These are phyloP conservation scores for Odontomyia ornata DNA, from an alignment of 2,888 invertebrate genomes.

Conservation along the genomic window DNA sequence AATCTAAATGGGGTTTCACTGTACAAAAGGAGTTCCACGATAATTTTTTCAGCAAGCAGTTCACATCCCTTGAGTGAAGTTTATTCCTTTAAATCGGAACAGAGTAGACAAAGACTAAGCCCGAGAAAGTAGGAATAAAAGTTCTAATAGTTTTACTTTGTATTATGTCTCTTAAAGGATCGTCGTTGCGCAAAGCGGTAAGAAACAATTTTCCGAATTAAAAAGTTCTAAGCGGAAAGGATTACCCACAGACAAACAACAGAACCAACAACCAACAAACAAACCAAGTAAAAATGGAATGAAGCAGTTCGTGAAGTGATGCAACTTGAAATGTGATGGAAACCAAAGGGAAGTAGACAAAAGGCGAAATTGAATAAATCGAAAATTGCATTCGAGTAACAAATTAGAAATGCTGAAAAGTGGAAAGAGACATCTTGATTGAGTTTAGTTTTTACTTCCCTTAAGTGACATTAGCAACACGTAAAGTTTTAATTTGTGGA, in stretches of 20 bases:
- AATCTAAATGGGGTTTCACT: background rate
- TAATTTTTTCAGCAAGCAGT: background rate
- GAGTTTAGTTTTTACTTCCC: too few species aligned
- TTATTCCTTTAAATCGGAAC: slow-evolving; percentile 11
- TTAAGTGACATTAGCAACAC: too few species aligned
- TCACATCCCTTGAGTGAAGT: background rate
- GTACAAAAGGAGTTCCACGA: background rate
- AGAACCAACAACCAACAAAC: background rate
- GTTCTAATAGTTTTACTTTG: slow-evolving; percentile 29
- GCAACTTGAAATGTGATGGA: background rate
- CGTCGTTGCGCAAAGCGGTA: background rate
- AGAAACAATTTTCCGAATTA: slow-evolving; percentile 42
- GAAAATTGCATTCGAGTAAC: slow-evolving; percentile 29
- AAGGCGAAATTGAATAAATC: slow-evolving; percentile 26
- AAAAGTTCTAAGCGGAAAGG: slow-evolving; percentile 40
- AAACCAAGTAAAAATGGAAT: background rate
- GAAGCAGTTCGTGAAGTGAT: background rate
- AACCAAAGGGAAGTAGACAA: background rate
- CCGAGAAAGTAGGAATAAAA: background rate
- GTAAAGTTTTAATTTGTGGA: too few species aligned
- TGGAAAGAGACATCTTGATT: too few species aligned
- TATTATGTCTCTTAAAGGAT: slow-evolving; percentile 10
- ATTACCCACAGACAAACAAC: slow-evolving; percentile 2
- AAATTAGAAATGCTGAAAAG: slow-evolving; percentile 14
- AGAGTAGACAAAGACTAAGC: background rate